Evolutionary conservation across 2,888 invertebrate genomes (phyloP), one percentile per base, ranked within the genome.

Genomic region (Orthonevra nobilis): DNA sequence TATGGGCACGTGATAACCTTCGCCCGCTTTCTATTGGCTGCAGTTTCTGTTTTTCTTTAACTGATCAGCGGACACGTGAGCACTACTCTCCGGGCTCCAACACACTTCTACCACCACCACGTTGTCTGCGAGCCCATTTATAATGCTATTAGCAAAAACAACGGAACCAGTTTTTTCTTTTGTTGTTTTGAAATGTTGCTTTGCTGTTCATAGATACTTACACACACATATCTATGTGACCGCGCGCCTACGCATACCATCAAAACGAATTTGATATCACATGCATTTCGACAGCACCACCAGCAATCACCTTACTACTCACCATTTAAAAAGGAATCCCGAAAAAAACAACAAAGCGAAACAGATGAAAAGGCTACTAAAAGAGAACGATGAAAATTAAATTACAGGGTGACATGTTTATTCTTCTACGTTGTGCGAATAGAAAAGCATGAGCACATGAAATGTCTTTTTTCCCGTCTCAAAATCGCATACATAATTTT

Each of bases 271-370:
- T 36, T 52, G 38, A 44, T 63, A 42, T 40, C 20, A 38, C 42
- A 64, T 63, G 63, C 58, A 64, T 4, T 19, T 30, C 15, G 54
- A 36, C 32, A 58, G 32, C 58, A 50, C n/a, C n/a, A n/a, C n/a
- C n/a, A n/a, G 52, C 30, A 28, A 38, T 12, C 36, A 38, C n/a
- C 38, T n/a, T n/a, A n/a, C n/a, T n/a, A n/a, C n/a, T n/a, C n/a
- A n/a, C n/a, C n/a, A n/a, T n/a, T n/a, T n/a, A n/a, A n/a, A n/a
- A 56, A 52, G 12, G 17, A 48, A 50, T 70, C 50, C 48, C 26
- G 77, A 77, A 77, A 77, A 77, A 77, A 77, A 77, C 77, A 77
- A 64, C 72, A 72, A 77, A 77, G 50, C 56, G 64, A 60, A 44
- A 64, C 36, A 54, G 58, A 70, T 60, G 42, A 60, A 63, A 70